These are phyloP conservation scores for Nibea albiflora DNA, from an alignment of 2,113 vertebrate genomes.

Conservation along the genomic window DNA sequence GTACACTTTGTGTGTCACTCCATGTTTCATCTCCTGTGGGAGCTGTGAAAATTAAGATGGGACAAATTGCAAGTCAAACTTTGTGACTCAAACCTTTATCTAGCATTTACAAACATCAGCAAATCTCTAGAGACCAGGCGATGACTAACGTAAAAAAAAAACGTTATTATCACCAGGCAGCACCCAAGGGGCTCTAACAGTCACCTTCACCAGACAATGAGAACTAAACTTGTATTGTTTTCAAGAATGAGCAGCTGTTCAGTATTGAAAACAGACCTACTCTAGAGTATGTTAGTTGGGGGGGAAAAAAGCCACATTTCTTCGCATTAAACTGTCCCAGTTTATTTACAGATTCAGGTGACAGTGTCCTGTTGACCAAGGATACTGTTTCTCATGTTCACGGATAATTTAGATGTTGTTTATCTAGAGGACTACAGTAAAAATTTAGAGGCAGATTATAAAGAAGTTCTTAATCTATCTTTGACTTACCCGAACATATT, in stretches of 20 bases:
- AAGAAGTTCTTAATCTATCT: not conserved
- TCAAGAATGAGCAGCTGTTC: constrained; percentile 1
- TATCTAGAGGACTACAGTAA: not conserved
- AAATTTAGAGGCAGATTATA: not conserved
- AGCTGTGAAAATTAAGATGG: too few species aligned
- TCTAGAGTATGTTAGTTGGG: constrained; percentile 7
- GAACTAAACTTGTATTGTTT: not conserved
- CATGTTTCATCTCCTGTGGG: not conserved
- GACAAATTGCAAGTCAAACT: too few species aligned
- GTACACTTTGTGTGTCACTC: not conserved
- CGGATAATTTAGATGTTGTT: not conserved
- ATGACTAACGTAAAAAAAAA: not conserved
- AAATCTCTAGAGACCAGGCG: not conserved
- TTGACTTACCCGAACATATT: not conserved
- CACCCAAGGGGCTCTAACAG: not conserved
- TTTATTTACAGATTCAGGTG: not conserved
- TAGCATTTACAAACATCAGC: constrained; percentile 3
- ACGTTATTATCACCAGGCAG: constrained; percentile 19
- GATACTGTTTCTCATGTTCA: not conserved
- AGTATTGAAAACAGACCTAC: not conserved
- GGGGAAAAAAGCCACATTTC: not conserved
- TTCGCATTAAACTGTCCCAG: not conserved
- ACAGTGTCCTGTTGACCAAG: not conserved
- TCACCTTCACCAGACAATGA: constrained; percentile 22
- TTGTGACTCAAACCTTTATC: not conserved